Percentiles rank a stretch among this genome's conserved stretches.
Conservation (phyloP, 2,797 vertebrate species). For the Poliocrania exsul region DNA sequence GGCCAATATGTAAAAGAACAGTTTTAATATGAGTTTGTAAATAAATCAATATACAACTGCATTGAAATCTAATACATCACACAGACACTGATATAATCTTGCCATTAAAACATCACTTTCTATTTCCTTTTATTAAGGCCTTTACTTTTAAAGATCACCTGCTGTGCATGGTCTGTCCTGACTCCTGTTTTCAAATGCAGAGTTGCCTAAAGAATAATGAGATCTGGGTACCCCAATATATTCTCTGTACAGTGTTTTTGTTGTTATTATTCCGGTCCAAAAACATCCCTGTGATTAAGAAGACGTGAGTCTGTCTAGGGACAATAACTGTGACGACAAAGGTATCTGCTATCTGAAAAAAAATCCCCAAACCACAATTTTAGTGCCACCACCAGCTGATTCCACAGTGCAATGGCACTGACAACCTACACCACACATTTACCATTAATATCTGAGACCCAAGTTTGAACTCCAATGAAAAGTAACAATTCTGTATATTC, state of each 20-base stretch:
- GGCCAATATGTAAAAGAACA: not conserved
- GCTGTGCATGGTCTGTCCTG: not conserved
- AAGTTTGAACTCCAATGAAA: not conserved
- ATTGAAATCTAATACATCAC: not conserved
- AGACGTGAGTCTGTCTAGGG: not conserved
- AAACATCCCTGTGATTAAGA: not conserved
- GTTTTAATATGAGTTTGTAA: not conserved
- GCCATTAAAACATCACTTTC: not conserved
- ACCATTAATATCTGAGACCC: not conserved
- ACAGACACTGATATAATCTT: not conserved
- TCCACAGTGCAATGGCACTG: not conserved
- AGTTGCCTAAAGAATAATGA: not conserved
- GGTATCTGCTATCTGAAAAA: not conserved
- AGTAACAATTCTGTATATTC: not conserved
- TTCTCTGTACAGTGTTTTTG: not conserved
- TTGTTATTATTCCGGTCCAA: not conserved
- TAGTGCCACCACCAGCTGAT: not conserved
- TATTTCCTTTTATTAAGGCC: not conserved
- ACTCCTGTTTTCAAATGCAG: not conserved
- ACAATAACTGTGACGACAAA: not conserved
- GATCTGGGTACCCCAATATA: not conserved
- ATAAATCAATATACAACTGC: slow-evolving; percentile 14
- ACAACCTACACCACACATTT: not conserved
- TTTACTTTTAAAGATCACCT: not conserved
- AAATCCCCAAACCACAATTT: not conserved